A percentile compares a stretch with the other conserved stretches of the same genome.
These are phyloP conservation scores for Maccullochella peelii DNA, from an alignment of 2,113 vertebrate species.

Conservation along the genomic window DNA sequence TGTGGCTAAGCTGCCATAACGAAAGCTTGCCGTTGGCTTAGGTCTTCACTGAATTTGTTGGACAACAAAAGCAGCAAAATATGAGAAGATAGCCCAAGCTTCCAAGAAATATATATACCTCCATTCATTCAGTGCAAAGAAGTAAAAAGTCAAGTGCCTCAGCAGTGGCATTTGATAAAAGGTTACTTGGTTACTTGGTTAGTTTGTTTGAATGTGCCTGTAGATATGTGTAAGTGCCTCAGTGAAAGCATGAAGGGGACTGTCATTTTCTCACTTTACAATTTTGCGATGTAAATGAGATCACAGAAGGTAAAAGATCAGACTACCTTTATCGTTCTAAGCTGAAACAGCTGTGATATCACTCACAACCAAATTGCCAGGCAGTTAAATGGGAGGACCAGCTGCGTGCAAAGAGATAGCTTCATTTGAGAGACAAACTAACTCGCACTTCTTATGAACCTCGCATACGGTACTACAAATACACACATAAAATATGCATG, in stretches of 20 bases:
- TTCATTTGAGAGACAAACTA: conserved; percentile 21
- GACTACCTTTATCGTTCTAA: conserved; percentile 11
- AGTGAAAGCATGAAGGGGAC: conserved; percentile 32
- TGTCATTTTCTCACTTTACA: conserved; percentile 51
- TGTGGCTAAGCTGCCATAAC: conserved; percentile 75
- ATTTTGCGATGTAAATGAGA: conserved; percentile 59
- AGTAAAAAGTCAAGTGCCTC: conserved; percentile 60
- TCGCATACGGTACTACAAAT: background rate
- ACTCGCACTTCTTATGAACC: background rate
- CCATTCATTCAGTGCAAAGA: conserved; percentile 46
- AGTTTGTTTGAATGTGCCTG: conserved; percentile 40
- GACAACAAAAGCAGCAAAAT: conserved; percentile 66
- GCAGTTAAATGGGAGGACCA: conserved; percentile 30
- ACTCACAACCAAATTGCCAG: conserved; percentile 42
- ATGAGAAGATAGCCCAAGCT: conserved; percentile 42
- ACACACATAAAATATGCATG: background rate
- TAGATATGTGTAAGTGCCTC: conserved; percentile 14
- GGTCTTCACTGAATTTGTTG: conserved; percentile 57
- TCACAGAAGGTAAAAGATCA: conserved; percentile 36
- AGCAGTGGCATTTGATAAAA: conserved; percentile 71
- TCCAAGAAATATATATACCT: conserved; percentile 33
- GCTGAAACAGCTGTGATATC: conserved; percentile 54
- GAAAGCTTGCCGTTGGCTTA: conserved; percentile 67
- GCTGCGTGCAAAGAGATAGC: conserved; percentile 33
- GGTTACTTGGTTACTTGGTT: conserved; percentile 67